A percentile compares a stretch with the other conserved stretches of the same genome.
Evolutionary conservation across 2,888 invertebrate species (phyloP).

Genomic region (Fragum fragum): DNA sequence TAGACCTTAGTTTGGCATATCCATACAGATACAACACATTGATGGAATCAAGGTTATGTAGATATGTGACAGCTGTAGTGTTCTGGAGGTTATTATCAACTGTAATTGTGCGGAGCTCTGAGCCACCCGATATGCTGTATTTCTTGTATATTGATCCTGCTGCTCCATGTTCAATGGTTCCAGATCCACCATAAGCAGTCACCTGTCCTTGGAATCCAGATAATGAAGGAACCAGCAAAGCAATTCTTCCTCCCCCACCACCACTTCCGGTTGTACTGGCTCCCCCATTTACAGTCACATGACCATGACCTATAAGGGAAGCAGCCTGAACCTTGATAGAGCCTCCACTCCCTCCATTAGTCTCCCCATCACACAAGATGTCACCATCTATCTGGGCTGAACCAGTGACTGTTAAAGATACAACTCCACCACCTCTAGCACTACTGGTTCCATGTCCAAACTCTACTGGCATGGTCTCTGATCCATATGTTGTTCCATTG

Average conservation of each 20-base stretch:
- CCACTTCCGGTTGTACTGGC: conserved; percentile 67
- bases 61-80: conserved; percentile 48
- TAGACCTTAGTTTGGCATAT: conserved; percentile 45
- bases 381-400: conserved; percentile 69
- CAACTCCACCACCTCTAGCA: conserved; percentile 73
- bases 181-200: conserved; percentile 68
- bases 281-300: conserved; percentile 70
- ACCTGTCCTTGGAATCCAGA: conserved; percentile 65
- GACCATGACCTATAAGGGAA: conserved; percentile 72
- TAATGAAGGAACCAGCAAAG: conserved; percentile 51
- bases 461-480: conserved; percentile 51
- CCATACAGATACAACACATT: conserved; percentile 60
- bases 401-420: conserved; percentile 52
- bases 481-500: conserved; percentile 65
- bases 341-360: conserved; percentile 42
- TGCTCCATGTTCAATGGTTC: conserved; percentile 63
- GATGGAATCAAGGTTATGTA: conserved; percentile 37
- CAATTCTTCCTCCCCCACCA: conserved; percentile 71
- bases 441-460: conserved; percentile 70
- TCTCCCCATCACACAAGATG: conserved; percentile 64
- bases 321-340: conserved; percentile 62
- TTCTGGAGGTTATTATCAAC: conserved; percentile 64
- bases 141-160: conserved; percentile 74
- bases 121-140: conserved; percentile 66
- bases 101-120: conserved; percentile 45